Evolutionary conservation across 2,797 vertebrate species (phyloP).

Genomic region (Anniella stebbinsi): DNA sequence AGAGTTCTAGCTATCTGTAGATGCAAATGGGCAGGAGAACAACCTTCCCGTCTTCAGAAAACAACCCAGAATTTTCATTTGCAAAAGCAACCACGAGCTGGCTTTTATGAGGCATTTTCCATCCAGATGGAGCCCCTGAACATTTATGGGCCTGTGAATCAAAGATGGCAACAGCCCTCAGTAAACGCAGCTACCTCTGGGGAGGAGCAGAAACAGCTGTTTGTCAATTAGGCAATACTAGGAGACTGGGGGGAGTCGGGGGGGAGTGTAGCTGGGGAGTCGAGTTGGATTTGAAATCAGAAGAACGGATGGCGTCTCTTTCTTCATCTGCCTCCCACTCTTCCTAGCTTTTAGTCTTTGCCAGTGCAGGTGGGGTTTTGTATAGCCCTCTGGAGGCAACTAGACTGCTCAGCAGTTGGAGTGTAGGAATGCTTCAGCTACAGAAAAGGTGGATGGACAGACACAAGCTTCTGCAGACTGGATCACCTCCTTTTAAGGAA

Average conservation of each 20-base stretch:
- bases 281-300: constrained; percentile 6
- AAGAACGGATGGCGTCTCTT: constrained; percentile 3
- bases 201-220: constrained; percentile 35
- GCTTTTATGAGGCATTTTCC: constrained; percentile 6
- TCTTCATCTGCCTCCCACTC: constrained; percentile 24
- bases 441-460: not conserved
- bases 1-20: not conserved
- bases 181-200: not conserved
- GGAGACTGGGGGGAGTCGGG: not conserved
- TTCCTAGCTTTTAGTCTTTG: not conserved
- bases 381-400: constrained; percentile 12
- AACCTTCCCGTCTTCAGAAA: too few species aligned
- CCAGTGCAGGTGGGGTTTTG: constrained; percentile 24
- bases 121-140: constrained; percentile 27
- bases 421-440: not conserved
- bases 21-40: not conserved
- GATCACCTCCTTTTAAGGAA: not conserved
- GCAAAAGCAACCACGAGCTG: not conserved
- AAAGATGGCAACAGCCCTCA: constrained; percentile 1
- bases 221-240: constrained; percentile 17
- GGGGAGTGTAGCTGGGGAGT: not conserved
- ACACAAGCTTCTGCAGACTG: not conserved
- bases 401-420: not conserved
- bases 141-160: constrained; percentile 30
- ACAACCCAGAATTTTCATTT: constrained; percentile 4